Conservation (phyloP, 2,888 invertebrate species). For the Schizaphis graminum region DNA sequence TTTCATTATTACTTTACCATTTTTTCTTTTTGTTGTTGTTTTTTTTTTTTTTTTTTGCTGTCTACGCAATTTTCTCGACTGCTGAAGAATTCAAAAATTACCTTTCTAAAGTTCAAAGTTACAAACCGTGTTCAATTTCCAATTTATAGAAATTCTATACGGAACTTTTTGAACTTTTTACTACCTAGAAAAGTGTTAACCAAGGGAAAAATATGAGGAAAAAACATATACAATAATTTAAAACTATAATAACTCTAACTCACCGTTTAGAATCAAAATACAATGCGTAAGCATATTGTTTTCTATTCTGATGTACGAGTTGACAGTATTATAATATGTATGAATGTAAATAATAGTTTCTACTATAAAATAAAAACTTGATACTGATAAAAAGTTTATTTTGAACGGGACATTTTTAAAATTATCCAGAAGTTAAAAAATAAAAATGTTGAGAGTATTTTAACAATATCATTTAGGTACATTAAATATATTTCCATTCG, state of each 20-base stretch:
- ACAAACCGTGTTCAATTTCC: neutral
- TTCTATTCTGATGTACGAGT: neutral
- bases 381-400: neutral
- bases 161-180: neutral
- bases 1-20: neutral
- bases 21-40: neutral
- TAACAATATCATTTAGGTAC: too few relatives aligned
- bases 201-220: neutral
- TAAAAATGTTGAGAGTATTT: neutral
- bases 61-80: neutral
- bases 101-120: neutral
- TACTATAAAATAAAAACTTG: neutral
- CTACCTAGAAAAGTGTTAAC: slow-evolving; percentile 7
- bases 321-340: neutral
- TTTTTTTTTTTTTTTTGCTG: neutral
- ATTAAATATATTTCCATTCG: neutral
- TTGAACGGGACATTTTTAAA: neutral
- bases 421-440: neutral
- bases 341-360: neutral
- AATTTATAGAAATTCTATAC: neutral
- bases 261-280: neutral
- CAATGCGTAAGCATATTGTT: neutral
- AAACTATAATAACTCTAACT: neutral
- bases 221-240: neutral
- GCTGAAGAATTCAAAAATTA: neutral